These are phyloP conservation scores for Diuraphis noxia DNA, from an alignment of 1,140 invertebrate genomes.

Conservation along the genomic window DNA sequence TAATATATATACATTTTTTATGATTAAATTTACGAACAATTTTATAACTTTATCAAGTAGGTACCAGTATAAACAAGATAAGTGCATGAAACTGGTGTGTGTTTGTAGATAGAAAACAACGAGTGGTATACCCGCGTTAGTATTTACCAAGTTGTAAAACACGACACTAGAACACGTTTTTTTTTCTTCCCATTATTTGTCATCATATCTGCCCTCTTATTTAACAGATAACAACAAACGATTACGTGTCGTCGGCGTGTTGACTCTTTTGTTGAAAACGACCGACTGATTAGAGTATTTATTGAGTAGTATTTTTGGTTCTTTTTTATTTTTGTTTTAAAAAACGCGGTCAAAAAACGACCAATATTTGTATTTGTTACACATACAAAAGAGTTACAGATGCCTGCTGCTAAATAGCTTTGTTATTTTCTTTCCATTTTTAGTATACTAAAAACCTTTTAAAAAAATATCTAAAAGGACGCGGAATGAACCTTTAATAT, in stretches of 20 bases:
- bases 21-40: constrained; percentile 45
- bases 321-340: neutral
- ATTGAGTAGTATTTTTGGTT: constrained; percentile 21
- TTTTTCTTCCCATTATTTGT: constrained; percentile 34
- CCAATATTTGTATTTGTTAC: constrained; percentile 46
- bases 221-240: constrained; percentile 45
- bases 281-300: constrained; percentile 47
- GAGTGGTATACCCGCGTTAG: constrained; percentile 22
- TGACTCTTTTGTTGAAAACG: constrained; percentile 40
- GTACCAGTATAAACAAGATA: constrained; percentile 44
- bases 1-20: constrained; percentile 10
- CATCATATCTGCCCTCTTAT: constrained; percentile 50
- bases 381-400: constrained; percentile 35
- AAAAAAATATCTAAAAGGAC: neutral
- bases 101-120: constrained; percentile 23
- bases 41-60: constrained; percentile 38
- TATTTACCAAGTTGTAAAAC: constrained; percentile 54
- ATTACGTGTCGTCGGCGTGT: constrained; percentile 27
- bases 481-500: neutral
- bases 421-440: neutral
- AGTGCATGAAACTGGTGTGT: constrained; percentile 22
- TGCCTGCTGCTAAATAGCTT: neutral
- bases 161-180: constrained; percentile 33
- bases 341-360: constrained; percentile 39
- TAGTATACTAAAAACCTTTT: neutral